These are phyloP conservation scores for Eurystomus gularis DNA, from an alignment of 2,113 vertebrate species.

Conservation along the genomic window DNA sequence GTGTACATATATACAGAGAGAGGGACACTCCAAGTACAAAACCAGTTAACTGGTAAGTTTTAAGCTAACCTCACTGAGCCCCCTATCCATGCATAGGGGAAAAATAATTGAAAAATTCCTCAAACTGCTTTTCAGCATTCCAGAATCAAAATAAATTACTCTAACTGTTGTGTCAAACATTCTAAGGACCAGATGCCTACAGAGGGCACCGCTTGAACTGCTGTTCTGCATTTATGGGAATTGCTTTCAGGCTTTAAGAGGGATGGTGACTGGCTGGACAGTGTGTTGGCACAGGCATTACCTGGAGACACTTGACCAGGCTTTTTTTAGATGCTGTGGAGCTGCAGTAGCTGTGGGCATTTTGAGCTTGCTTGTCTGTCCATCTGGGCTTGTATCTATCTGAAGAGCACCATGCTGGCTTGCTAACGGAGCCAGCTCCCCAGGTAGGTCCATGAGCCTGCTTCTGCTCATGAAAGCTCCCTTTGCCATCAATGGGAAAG, in stretches of 20 bases:
- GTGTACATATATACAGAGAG: background rate
- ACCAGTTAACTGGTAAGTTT: slow-evolving; percentile 13
- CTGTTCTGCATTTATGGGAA: background rate
- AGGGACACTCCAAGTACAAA: slow-evolving; percentile 34
- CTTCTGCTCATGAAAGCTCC: background rate
- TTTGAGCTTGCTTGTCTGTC: background rate
- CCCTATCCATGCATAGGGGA: background rate
- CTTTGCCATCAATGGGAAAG: background rate
- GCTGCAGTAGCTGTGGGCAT: background rate
- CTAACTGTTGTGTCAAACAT: background rate
- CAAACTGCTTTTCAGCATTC: background rate
- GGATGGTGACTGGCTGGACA: background rate
- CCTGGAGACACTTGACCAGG: background rate
- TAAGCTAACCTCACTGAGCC: background rate
- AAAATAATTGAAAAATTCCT: background rate
- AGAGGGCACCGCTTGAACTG: background rate
- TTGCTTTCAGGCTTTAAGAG: background rate
- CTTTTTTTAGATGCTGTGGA: background rate
- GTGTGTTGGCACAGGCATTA: background rate
- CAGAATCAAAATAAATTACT: background rate
- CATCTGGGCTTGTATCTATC: background rate
- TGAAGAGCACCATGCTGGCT: background rate
- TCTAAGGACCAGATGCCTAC: background rate
- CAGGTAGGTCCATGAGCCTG: background rate
- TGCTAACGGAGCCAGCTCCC: background rate